Percentiles rank a stretch among this genome's conserved stretches.
These are phyloP conservation scores for Plagodis dolabraria DNA, from an alignment of 2,888 invertebrate species.

Conservation along the genomic window DNA sequence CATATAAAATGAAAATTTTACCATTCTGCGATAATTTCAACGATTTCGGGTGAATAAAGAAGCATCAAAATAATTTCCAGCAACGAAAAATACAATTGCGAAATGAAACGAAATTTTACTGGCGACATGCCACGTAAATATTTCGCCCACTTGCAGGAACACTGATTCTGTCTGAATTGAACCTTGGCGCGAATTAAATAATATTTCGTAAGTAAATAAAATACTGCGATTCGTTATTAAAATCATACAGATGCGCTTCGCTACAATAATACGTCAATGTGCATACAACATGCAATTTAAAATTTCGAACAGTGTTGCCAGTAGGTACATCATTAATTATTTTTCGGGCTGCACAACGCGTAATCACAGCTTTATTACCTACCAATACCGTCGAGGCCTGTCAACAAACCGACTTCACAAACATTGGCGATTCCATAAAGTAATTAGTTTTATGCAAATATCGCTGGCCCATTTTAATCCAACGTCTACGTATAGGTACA, in stretches of 20 bases:
- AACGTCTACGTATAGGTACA: constrained; percentile 6
- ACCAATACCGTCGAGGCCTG: constrained; percentile 36
- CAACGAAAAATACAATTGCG: too few relatives aligned
- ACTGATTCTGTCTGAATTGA: neutral
- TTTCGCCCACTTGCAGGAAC: too few relatives aligned
- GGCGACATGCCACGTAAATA: too few relatives aligned
- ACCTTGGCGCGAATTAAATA: constrained; percentile 7
- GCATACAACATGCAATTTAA: constrained; percentile 41
- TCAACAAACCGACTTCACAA: constrained; percentile 46
- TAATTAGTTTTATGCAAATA: constrained; percentile 64
- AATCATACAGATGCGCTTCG: constrained; percentile 19
- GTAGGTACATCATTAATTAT: constrained; percentile 48
- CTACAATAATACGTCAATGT: constrained; percentile 33
- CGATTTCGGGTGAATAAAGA: too few relatives aligned
- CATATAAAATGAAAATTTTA: too few relatives aligned
- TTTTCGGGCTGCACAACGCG: constrained; percentile 38
- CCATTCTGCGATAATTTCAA: too few relatives aligned
- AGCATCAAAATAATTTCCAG: too few relatives aligned
- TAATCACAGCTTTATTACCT: constrained; percentile 46
- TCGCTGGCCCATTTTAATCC: constrained; percentile 40
- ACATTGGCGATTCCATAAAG: constrained; percentile 42
- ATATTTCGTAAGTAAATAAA: constrained; percentile 14
- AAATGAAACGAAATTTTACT: too few relatives aligned
- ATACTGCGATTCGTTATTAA: constrained; percentile 25
- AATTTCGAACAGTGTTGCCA: constrained; percentile 42